Percentiles rank a stretch among this genome's conserved stretches.
Evolutionary conservation across 1,140 invertebrate genomes (phyloP).

Genomic region (Neotoxoptera formosana): DNA sequence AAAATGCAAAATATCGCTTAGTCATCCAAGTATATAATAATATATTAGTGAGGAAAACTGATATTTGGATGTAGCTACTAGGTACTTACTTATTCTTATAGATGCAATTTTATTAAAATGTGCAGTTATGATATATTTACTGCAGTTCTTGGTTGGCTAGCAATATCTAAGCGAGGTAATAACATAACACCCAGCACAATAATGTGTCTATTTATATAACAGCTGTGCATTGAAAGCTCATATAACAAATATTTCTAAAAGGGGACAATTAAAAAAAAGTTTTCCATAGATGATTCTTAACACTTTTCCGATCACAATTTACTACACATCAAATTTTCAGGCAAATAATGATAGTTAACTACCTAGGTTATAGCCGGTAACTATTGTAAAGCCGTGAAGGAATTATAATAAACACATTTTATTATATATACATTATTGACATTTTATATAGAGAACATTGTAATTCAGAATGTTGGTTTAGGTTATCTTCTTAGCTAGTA

Average conservation of each 20-base stretch:
- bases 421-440: background rate
- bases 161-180: background rate
- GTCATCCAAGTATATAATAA: background rate
- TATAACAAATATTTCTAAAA: background rate
- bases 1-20: background rate
- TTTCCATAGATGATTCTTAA: background rate
- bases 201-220: background rate
- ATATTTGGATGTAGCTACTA: background rate
- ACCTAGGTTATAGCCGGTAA: background rate
- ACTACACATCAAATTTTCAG: background rate
- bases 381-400: background rate
- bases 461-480: background rate
- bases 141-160: background rate
- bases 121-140: background rate
- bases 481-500: background rate
- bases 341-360: background rate
- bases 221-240: background rate
- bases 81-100: background rate
- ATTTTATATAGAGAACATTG: background rate
- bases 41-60: background rate
- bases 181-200: background rate
- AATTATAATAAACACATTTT: background rate
- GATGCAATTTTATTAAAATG: background rate
- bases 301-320: background rate
- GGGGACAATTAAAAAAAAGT: background rate